phyloP scores from a whole-genome alignment of 2,888 invertebrate species.

The Melikaiella ostensackeni region DNA sequence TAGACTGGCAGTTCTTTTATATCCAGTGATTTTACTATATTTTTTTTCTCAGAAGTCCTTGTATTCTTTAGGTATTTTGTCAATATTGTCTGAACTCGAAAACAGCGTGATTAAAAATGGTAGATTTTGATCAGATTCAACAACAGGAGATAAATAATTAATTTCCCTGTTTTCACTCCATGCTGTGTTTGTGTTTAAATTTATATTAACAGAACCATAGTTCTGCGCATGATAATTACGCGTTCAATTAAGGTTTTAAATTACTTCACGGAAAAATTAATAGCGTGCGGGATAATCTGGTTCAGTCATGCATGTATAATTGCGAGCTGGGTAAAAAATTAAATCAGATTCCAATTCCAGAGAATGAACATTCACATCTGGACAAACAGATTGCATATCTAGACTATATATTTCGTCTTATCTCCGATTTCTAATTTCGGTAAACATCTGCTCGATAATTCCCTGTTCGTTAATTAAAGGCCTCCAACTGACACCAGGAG shows the following conservation, averaged over 20 bases:
- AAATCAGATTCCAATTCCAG: constrained; percentile 24
- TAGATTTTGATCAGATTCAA: neutral
- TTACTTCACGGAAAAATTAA: constrained; percentile 32
- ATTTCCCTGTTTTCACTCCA: constrained; percentile 13
- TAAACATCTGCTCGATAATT: constrained; percentile 28
- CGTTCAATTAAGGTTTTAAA: constrained; percentile 35
- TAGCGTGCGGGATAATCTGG: constrained; percentile 20
- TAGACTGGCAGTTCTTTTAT: constrained; percentile 3
- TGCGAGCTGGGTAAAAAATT: constrained; percentile 26
- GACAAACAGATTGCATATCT: constrained; percentile 7
- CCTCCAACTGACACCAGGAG: constrained; percentile 12
- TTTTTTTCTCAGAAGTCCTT: neutral
- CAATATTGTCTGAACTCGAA: neutral
- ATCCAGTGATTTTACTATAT: neutral
- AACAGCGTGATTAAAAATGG: neutral
- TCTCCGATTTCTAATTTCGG: neutral
- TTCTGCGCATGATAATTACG: constrained; percentile 8
- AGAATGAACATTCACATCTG: constrained; percentile 8
- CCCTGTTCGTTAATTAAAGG: neutral
- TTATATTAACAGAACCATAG: neutral
- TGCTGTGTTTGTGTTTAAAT: neutral
- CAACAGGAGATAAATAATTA: constrained; percentile 16
- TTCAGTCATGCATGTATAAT: constrained; percentile 30
- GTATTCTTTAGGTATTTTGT: neutral
- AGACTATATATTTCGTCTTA: neutral